Percentiles rank a stretch among this genome's conserved stretches.
These are phyloP conservation scores for Emys orbicularis DNA, from an alignment of 2,797 vertebrate species.

Conservation along the genomic window DNA sequence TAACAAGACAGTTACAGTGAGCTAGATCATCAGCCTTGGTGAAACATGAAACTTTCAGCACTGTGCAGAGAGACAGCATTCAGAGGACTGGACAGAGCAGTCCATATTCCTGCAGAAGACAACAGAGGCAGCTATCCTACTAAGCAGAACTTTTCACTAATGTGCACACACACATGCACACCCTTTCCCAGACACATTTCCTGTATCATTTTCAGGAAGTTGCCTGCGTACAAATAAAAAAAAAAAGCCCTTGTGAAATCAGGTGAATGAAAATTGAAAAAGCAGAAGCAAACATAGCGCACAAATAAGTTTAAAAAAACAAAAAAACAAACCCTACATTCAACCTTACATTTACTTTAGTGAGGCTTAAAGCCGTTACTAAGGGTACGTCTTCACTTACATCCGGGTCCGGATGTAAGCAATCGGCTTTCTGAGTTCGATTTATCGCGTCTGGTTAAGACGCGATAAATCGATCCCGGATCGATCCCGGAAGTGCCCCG, in stretches of 20 bases:
- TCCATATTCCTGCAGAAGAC: background rate
- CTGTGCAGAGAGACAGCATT: background rate
- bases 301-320: background rate
- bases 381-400: no score
- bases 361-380: background rate
- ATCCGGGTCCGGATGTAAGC: no score
- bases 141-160: background rate
- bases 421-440: no score
- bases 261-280: background rate
- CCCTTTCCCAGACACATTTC: background rate
- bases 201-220: background rate
- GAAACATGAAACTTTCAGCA: background rate
- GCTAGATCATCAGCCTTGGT: background rate
- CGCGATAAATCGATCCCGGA: no score
- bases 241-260: background rate
- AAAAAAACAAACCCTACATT: background rate
- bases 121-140: accelerated
- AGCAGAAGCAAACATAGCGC: background rate
- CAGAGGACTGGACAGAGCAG: background rate
- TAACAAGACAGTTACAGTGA: background rate
- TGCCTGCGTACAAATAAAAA: accelerated
- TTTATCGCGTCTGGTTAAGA: no score
- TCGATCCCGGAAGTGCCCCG: no score
- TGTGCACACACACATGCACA: background rate
- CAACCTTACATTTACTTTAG: background rate